phyloP scores from a whole-genome alignment of 2,888 invertebrate genomes.

The Synergus gifuensis region DNA sequence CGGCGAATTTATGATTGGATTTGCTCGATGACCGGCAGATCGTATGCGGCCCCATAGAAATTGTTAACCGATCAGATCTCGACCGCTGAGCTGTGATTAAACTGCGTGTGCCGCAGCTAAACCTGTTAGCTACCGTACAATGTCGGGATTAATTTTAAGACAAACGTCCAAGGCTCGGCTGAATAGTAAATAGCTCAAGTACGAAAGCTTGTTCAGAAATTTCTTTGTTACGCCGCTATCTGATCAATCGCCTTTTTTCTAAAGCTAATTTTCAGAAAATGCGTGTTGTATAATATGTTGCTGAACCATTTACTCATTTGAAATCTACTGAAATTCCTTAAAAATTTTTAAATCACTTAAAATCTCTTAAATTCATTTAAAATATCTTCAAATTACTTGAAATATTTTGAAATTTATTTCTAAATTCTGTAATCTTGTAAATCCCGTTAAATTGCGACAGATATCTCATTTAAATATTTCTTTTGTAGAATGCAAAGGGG shows the following conservation, averaged over 20 bases:
- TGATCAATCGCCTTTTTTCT: neutral
- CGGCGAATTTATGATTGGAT: slow-evolving; percentile 58
- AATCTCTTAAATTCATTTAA: no score
- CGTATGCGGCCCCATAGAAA: slow-evolving; percentile 50
- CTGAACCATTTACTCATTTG: no score
- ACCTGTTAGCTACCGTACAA: slow-evolving; percentile 60
- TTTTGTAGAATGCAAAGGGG: no score
- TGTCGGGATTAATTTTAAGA: slow-evolving; percentile 36
- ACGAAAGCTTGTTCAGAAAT: slow-evolving; percentile 19
- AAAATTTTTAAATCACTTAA: no score
- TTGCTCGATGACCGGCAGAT: slow-evolving; percentile 56
- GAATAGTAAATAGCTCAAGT: slow-evolving; percentile 27
- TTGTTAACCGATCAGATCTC: slow-evolving; percentile 52
- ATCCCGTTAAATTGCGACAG: no score
- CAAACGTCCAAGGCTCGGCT: slow-evolving; percentile 25
- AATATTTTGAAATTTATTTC: no score
- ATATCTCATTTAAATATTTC: no score
- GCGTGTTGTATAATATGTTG: neutral
- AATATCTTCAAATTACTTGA: no score
- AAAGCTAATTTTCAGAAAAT: neutral
- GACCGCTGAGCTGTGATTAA: slow-evolving; percentile 52
- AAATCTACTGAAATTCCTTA: no score
- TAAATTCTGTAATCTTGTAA: no score
- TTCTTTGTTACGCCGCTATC: neutral
- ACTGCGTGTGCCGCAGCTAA: slow-evolving; percentile 56